Base-by-base conservation (phyloP, 2,888 invertebrate species). In the Clistopyga incitator region DNA sequence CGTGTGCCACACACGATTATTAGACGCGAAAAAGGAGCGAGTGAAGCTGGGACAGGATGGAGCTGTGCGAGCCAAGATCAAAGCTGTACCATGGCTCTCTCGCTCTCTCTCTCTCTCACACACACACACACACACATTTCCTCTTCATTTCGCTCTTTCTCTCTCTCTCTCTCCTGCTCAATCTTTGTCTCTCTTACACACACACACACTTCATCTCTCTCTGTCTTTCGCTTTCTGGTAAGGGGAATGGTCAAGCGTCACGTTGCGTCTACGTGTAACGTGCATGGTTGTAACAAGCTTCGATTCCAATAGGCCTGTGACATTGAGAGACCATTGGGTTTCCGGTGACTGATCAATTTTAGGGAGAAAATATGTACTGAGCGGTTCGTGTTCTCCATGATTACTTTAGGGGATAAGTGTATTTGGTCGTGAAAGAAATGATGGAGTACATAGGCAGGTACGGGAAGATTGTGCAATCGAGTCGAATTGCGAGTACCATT, bases 241-340 rank as follows among this genome's bases (percentile, higher is more conserved):
- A 52, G 42, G 18, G 25, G n/a, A n/a, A 61, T 67, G 59, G 67
- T 72, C 76, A 80, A 80, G 54, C 67, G 71, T 50, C 72, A 68
- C 54, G 77, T 38, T 38, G 52, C 47, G 67, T 61, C 59, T 38
- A 52, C 64, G 34, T 76, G 54, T 65, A 52, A 77, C 77, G 61
- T 64, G 77, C 38, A 61, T 67, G 47, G 11, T 52, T 70, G 67
- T 72, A 52, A 72, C 71, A 72, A 77, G 77, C 76, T 61, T 75
- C 67, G 65, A 83, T 80, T 54, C 54, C 42, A 78, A 81, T 78
- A 67, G 80, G 72, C 47, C 72, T 80, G 77, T 38, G 67, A 72
- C 23, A 10, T 59, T 23, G 11, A 25, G 65, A 52, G 34, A 25
- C 67, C n/a, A 65, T 45, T 68, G 83, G 72, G 38, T 77, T 72